A percentile compares a stretch with the other conserved stretches of the same genome.
These are phyloP conservation scores for Lutraria rhynchaena DNA, from an alignment of 1,140 invertebrate species.

Conservation along the genomic window DNA sequence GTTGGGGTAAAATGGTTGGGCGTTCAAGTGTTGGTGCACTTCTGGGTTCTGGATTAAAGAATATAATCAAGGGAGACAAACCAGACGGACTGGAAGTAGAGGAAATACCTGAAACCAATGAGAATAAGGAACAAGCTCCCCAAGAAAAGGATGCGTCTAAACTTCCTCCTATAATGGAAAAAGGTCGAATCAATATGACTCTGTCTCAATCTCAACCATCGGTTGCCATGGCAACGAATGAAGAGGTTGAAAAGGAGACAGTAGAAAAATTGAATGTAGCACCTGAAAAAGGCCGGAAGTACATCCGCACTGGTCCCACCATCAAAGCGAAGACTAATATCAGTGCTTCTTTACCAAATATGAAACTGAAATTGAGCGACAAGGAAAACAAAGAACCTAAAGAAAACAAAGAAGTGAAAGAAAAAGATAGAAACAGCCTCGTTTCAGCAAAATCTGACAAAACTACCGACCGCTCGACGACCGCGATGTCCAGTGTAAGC, in stretches of 20 bases:
- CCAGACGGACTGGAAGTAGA: slow-evolving; percentile 24
- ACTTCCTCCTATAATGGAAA: slow-evolving; percentile 49
- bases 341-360: slow-evolving; percentile 48
- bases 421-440: slow-evolving; percentile 23
- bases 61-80: slow-evolving; percentile 45
- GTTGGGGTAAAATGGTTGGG: slow-evolving; percentile 70
- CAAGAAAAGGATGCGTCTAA: slow-evolving; percentile 13
- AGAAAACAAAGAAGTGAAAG: slow-evolving; percentile 2
- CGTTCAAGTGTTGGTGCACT: slow-evolving; percentile 46
- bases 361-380: slow-evolving; percentile 25
- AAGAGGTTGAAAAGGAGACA: slow-evolving; percentile 41
- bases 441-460: slow-evolving; percentile 51
- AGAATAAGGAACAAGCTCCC: background rate
- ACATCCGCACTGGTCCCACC: slow-evolving; percentile 41
- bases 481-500: slow-evolving; percentile 21
- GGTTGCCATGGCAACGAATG: slow-evolving; percentile 14
- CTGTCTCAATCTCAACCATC: slow-evolving; percentile 52
- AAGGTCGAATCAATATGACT: slow-evolving; percentile 45
- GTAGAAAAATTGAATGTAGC: slow-evolving; percentile 38
- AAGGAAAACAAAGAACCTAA: slow-evolving; percentile 20
- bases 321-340: slow-evolving; percentile 10
- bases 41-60: slow-evolving; percentile 44
- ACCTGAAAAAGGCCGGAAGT: slow-evolving; percentile 49
- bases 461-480: slow-evolving; percentile 32
- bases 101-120: slow-evolving; percentile 18